Base-by-base conservation (phyloP, 1,140 invertebrate species). In the Pentalonia nigronervosa region DNA sequence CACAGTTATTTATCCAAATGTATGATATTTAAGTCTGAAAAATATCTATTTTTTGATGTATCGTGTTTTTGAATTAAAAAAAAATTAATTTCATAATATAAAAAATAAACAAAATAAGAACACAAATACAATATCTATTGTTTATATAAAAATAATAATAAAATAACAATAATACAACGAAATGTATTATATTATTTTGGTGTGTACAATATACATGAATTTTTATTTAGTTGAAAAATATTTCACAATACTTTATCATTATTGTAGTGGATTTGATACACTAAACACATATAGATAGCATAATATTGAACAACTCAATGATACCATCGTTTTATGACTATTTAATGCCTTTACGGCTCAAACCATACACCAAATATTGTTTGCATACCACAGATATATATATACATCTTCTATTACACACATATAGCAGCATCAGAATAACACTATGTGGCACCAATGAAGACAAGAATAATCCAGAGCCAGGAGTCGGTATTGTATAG, bases 401-500 rank as follows among this genome's bases (percentile, higher is more conserved):
- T 41, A 41, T 41, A 41, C 4, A 41, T 41, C n/a, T n/a, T 41
- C 41, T 41, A 41, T 4, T n/a, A n/a, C 60, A 7, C 60, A 76
- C n/a, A 76, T 76, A n/a, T 76, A 76, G 2, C n/a, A 76, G 11
- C 60, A n/a, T 14, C 6, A 17, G 60, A n/a, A 76, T 76, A 76
- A 76, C 60, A n/a, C 60, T 0, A 76, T 30, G 30, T 3, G 14
- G 1, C n/a, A 76, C 30, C 60, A 34, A 76, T n/a, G 60, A 76
- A 76, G 60, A 76, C 14, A 30, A 76, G 60, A n/a, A n/a, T 76
- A 76, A 76, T 76, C n/a, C n/a, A 76, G 60, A 76, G n/a, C 60
- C 60, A 76, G n/a, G 60, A 76, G 30, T 76, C n/a, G 60, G 60
- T 76, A 76, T 76, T 76, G 7, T 76, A 76, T 90, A 41, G 89